phyloP scores from a whole-genome alignment of 2,113 vertebrate species.

The Cromileptes altivelis region DNA sequence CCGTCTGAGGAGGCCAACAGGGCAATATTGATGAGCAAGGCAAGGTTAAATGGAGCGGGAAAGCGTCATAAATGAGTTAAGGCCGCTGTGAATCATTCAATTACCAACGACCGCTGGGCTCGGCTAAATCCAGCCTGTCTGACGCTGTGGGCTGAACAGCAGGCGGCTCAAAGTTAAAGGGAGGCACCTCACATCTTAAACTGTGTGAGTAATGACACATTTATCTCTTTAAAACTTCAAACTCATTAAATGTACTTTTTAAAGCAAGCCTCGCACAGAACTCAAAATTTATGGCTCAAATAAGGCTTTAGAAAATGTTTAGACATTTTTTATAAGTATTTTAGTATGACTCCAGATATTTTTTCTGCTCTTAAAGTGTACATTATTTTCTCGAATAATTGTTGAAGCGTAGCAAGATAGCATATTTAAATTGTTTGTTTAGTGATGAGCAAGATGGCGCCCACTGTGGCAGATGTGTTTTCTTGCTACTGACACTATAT shows the following conservation, averaged over 20 bases:
- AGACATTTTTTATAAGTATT: background rate
- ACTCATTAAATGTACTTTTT: background rate
- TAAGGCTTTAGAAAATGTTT: background rate
- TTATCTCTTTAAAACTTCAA: background rate
- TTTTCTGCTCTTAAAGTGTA: background rate
- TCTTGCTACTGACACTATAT: no score
- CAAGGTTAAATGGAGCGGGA: constrained; percentile 80
- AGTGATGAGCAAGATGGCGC: no score
- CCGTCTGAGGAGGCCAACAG: constrained; percentile 65
- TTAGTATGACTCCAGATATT: background rate
- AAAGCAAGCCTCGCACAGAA: background rate
- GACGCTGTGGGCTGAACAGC: constrained; percentile 42
- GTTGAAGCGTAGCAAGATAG: background rate
- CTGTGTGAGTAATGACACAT: background rate
- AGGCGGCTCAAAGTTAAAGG: constrained; percentile 7
- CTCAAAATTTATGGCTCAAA: background rate
- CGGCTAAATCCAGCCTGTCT: constrained; percentile 62
- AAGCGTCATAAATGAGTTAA: constrained; percentile 83
- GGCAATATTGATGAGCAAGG: constrained; percentile 80
- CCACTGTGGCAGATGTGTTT: no score
- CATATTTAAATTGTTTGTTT: no score
- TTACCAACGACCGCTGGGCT: constrained; percentile 79
- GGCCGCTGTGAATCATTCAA: constrained; percentile 79
- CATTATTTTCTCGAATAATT: background rate
- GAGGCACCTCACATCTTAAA: background rate